phyloP scores from a whole-genome alignment of 2,888 invertebrate genomes.

The Xylocampa areola region DNA sequence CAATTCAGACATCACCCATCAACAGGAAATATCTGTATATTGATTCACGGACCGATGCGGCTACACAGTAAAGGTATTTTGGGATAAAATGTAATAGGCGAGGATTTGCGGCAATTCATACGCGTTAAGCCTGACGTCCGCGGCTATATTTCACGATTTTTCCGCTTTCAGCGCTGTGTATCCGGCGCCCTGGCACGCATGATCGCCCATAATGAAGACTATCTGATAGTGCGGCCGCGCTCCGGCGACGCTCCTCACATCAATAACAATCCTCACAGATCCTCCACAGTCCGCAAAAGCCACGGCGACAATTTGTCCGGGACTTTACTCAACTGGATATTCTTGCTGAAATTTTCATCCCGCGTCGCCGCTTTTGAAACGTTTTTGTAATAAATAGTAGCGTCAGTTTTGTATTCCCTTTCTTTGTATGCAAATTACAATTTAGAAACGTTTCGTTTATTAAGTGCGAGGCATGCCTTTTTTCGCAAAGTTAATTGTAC shows the following conservation, averaged over 20 bases:
- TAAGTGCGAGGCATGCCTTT: conserved; percentile 56
- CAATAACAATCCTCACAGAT: conserved; percentile 83
- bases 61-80: conserved; percentile 61
- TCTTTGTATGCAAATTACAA: conserved; percentile 62
- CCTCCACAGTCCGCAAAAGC: conserved; percentile 76
- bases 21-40: conserved; percentile 61
- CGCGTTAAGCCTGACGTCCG: conserved; percentile 70
- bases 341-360: conserved; percentile 64
- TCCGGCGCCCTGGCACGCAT: conserved; percentile 79
- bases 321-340: conserved; percentile 75
- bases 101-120: conserved; percentile 74
- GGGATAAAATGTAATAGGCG: conserved; percentile 66
- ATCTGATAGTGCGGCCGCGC: conserved; percentile 70
- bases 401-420: conserved; percentile 60
- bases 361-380: conserved; percentile 61
- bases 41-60: conserved; percentile 56
- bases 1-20: conserved; percentile 41
- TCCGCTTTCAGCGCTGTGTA: conserved; percentile 70
- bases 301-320: conserved; percentile 79
- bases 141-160: conserved; percentile 78
- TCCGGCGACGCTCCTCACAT: conserved; percentile 68
- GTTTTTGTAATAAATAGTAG: conserved; percentile 64
- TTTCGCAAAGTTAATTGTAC: conserved; percentile 59
- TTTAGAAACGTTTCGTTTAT: conserved; percentile 59
- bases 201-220: conserved; percentile 82